A percentile compares a stretch with the other conserved stretches of the same genome.
phyloP scores from a whole-genome alignment of 2,113 vertebrate genomes.

The Embiotoca jacksoni region DNA sequence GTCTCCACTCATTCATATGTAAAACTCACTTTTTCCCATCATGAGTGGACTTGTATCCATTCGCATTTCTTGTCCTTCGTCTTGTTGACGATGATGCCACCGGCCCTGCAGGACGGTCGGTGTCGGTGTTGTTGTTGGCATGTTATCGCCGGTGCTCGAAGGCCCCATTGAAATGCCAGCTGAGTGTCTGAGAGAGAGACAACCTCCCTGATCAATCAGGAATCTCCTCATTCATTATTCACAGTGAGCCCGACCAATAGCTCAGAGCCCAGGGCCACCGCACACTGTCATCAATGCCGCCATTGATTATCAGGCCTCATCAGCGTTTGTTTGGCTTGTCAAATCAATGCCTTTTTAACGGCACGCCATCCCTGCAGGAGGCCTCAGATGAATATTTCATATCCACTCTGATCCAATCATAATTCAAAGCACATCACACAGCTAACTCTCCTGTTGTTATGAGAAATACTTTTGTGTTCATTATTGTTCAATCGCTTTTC shows the following conservation, averaged over 20 bases:
- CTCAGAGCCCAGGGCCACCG: slow-evolving; percentile 78
- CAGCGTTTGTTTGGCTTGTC: slow-evolving; percentile 84
- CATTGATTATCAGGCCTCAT: slow-evolving; percentile 83
- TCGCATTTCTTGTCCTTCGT: slow-evolving; percentile 29
- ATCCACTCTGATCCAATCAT: slow-evolving; percentile 69
- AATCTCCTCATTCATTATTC: slow-evolving; percentile 83
- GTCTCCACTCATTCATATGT: slow-evolving; percentile 12
- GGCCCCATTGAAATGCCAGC: slow-evolving; percentile 76
- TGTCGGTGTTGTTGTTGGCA: slow-evolving; percentile 20
- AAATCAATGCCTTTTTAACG: slow-evolving; percentile 83
- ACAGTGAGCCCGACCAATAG: slow-evolving; percentile 76
- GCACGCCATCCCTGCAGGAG: slow-evolving; percentile 72
- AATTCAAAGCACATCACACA: slow-evolving; percentile 59
- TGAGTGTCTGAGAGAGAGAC: slow-evolving; percentile 73
- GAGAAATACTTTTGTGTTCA: slow-evolving; percentile 41
- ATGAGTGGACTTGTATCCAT: slow-evolving; percentile 17
- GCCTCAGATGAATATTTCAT: slow-evolving; percentile 82
- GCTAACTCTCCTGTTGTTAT: slow-evolving; percentile 32
- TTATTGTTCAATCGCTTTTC: slow-evolving; percentile 23
- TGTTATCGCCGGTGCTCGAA: slow-evolving; percentile 34
- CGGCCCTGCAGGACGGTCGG: slow-evolving; percentile 3
- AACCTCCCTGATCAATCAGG: slow-evolving; percentile 79
- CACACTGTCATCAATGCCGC: slow-evolving; percentile 77
- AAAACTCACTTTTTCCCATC: not conserved
- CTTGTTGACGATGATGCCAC: slow-evolving; percentile 19